Conservation (phyloP, 2,888 invertebrate genomes). For the Clitarchus hookeri region DNA sequence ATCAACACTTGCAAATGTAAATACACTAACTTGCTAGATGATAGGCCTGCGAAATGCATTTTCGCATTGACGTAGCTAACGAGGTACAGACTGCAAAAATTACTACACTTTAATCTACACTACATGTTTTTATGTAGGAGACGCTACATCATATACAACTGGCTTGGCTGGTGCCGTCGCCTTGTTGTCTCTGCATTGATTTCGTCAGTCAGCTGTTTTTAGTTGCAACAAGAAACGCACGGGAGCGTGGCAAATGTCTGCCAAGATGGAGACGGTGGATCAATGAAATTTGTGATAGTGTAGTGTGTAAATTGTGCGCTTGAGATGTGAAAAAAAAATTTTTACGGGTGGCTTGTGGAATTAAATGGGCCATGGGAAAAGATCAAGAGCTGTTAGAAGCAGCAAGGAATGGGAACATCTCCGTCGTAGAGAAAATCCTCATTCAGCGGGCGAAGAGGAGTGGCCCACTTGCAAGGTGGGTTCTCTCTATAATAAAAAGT, state of each 20-base stretch:
- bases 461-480: slow-evolving; percentile 91
- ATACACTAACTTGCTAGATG: background rate
- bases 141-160: background rate
- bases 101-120: background rate
- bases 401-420: slow-evolving; percentile 88
- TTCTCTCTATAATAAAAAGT: slow-evolving; percentile 24
- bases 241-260: slow-evolving; percentile 37
- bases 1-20: background rate
- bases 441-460: slow-evolving; percentile 87
- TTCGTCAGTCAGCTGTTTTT: slow-evolving; percentile 26
- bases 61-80: background rate
- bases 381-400: slow-evolving; percentile 96
- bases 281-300: slow-evolving; percentile 72
- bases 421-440: slow-evolving; percentile 88
- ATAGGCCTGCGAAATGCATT: background rate
- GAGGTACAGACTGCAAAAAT: background rate
- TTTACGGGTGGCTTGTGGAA: slow-evolving; percentile 52
- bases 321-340: slow-evolving; percentile 21
- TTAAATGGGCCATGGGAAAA: slow-evolving; percentile 80
- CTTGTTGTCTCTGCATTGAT: background rate
- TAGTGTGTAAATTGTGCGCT: slow-evolving; percentile 59
- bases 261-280: slow-evolving; percentile 75
- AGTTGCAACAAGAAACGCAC: slow-evolving; percentile 53
- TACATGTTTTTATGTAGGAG: background rate
- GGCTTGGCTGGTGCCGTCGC: background rate